Conservation (phyloP, 2,797 vertebrate genomes). For the Apogon talboti region DNA sequence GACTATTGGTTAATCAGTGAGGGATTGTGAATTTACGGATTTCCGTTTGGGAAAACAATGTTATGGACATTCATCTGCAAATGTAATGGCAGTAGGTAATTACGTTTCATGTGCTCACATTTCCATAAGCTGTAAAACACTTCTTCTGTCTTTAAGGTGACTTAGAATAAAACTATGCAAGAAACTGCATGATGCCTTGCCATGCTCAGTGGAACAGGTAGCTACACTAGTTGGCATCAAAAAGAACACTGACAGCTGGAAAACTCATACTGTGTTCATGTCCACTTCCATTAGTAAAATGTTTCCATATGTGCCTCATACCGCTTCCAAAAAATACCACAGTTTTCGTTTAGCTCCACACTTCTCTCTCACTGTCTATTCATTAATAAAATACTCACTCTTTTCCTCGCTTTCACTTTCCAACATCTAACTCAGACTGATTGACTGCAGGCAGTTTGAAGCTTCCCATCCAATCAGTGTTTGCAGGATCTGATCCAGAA, state of each 20-base stretch:
- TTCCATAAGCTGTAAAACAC: slow-evolving; percentile 47
- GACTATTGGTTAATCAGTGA: background rate
- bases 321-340: slow-evolving; percentile 39
- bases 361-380: slow-evolving; percentile 54
- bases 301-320: slow-evolving; percentile 62
- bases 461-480: slow-evolving; percentile 28
- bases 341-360: slow-evolving; percentile 60
- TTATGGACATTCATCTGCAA: slow-evolving; percentile 39
- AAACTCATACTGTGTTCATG: slow-evolving; percentile 26
- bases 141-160: slow-evolving; percentile 2
- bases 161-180: slow-evolving; percentile 1
- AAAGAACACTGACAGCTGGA: slow-evolving; percentile 36
- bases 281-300: slow-evolving; percentile 49
- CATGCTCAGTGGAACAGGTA: slow-evolving; percentile 28
- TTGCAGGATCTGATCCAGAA: slow-evolving; percentile 30
- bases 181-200: background rate
- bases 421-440: slow-evolving; percentile 31
- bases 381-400: slow-evolving; percentile 58
- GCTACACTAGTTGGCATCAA: slow-evolving; percentile 42
- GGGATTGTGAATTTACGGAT: slow-evolving; percentile 7
- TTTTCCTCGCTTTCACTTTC: slow-evolving; percentile 50
- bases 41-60: slow-evolving; percentile 37
- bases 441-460: slow-evolving; percentile 46
- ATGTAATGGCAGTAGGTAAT: slow-evolving; percentile 51
- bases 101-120: slow-evolving; percentile 31